Evolutionary conservation across 1,140 invertebrate genomes (phyloP).

Genomic region (Lepidurus arcticus): DNA sequence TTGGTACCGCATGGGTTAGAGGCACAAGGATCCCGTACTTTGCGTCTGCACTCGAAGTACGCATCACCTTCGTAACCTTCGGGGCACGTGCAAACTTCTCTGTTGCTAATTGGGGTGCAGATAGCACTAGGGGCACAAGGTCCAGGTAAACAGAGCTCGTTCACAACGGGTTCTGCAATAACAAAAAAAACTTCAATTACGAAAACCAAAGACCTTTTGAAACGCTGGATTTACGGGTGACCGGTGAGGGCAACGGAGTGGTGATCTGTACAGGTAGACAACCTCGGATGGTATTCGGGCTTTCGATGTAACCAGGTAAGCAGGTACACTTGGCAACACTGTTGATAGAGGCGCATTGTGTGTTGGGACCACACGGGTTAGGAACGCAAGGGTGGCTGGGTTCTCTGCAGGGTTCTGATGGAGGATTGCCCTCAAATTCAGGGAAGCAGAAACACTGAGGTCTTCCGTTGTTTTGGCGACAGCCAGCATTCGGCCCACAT

Average conservation of each 20-base stretch:
- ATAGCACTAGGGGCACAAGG: slow-evolving; percentile 77
- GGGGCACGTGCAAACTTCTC: slow-evolving; percentile 69
- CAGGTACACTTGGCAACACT: slow-evolving; percentile 83
- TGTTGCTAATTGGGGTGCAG: slow-evolving; percentile 67
- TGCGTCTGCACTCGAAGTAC: slow-evolving; percentile 64
- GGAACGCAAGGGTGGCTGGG: slow-evolving; percentile 72
- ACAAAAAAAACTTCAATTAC: slow-evolving; percentile 44
- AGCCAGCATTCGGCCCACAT: slow-evolving; percentile 76
- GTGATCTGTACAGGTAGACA: slow-evolving; percentile 49
- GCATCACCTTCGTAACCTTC: slow-evolving; percentile 73
- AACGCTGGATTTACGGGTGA: background rate
- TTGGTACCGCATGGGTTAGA: slow-evolving; percentile 54
- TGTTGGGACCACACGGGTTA: slow-evolving; percentile 80
- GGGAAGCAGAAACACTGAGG: slow-evolving; percentile 72
- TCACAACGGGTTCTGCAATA: slow-evolving; percentile 66
- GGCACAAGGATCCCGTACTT: slow-evolving; percentile 54
- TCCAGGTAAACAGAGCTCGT: slow-evolving; percentile 68
- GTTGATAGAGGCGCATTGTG: slow-evolving; percentile 72
- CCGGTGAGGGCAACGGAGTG: background rate
- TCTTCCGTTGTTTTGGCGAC: slow-evolving; percentile 62
- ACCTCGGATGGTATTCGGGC: slow-evolving; percentile 77
- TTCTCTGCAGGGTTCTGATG: slow-evolving; percentile 56
- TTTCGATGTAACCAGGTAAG: slow-evolving; percentile 71
- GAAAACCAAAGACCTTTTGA: background rate
- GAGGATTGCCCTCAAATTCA: slow-evolving; percentile 80